These are phyloP conservation scores for Drosophila quasianomalipes DNA, from an alignment of 2,888 invertebrate species.

Conservation along the genomic window DNA sequence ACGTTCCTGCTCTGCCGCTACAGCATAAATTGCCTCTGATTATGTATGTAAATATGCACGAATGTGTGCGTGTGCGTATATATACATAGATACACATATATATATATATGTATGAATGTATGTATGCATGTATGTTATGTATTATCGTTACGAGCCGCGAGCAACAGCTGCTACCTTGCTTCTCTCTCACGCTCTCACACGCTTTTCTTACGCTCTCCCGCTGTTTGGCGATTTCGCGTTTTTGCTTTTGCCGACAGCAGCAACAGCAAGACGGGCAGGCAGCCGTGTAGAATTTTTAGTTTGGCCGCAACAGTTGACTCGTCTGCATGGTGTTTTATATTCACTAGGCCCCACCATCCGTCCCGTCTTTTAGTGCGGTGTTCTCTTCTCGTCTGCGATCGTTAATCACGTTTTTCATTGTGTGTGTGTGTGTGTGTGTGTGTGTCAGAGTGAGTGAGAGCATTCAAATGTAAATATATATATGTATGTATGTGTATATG, in stretches of 20 bases:
- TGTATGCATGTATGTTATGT: constrained; percentile 19
- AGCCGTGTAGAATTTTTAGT: constrained; percentile 70
- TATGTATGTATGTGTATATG: constrained; percentile 19
- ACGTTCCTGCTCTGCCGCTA: constrained; percentile 15
- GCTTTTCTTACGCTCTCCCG: constrained; percentile 30
- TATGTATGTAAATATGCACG: constrained; percentile 52
- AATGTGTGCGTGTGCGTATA: constrained; percentile 1
- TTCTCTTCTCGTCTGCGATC: constrained; percentile 51
- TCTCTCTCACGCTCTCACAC: constrained; percentile 21
- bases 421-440: constrained; percentile 15
- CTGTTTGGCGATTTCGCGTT: constrained; percentile 52
- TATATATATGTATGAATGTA: not conserved
- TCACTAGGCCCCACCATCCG: constrained; percentile 38
- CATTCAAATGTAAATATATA: constrained; percentile 24
- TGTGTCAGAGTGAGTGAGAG: constrained; percentile 36
- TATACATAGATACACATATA: not conserved
- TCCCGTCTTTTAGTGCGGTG: constrained; percentile 35
- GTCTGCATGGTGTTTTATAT: constrained; percentile 71
- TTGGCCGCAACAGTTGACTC: constrained; percentile 77
- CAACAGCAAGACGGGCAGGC: constrained; percentile 22
- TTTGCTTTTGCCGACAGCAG: constrained; percentile 44
- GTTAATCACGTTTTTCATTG: constrained; percentile 66
- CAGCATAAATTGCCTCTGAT: constrained; percentile 71
- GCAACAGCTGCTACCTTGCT: constrained; percentile 65
- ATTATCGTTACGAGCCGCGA: constrained; percentile 54